Evolutionary conservation across 2,888 invertebrate genomes (phyloP).

Genomic region (Diachrysia chrysitis): DNA sequence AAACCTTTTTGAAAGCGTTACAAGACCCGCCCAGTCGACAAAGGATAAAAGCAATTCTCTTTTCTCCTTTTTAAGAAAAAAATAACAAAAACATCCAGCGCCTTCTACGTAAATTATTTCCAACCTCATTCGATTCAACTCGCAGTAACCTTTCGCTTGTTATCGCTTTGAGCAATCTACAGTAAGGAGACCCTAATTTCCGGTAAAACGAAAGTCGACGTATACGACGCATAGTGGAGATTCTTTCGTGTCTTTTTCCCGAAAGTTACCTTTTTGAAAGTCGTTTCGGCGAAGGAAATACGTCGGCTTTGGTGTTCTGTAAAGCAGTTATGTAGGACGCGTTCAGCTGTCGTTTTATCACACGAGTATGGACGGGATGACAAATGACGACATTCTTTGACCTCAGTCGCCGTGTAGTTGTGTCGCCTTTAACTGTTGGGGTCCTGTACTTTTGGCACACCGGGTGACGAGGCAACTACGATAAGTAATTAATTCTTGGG

Average conservation of each 20-base stretch:
- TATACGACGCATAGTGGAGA: constrained; percentile 41
- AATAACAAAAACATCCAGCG: constrained; percentile 47
- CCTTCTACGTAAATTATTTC: constrained; percentile 65
- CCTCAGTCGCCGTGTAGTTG: constrained; percentile 24
- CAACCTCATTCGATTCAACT: constrained; percentile 64
- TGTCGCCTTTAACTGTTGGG: constrained; percentile 40
- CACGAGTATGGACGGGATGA: constrained; percentile 35
- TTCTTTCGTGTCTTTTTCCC: constrained; percentile 42
- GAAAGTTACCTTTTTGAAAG: constrained; percentile 48
- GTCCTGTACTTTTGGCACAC: constrained; percentile 5
- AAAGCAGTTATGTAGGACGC: constrained; percentile 20
- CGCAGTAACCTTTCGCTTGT: constrained; percentile 64
- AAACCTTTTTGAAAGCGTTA: constrained; percentile 36
- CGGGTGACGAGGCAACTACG: constrained; percentile 11
- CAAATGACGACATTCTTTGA: constrained; percentile 37
- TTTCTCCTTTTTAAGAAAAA: constrained; percentile 35
- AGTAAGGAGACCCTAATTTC: constrained; percentile 60
- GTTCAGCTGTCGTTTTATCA: constrained; percentile 20
- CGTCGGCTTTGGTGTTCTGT: constrained; percentile 19
- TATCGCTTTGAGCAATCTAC: constrained; percentile 70
- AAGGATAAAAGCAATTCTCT: constrained; percentile 52
- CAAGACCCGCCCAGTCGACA: constrained; percentile 34
- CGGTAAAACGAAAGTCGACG: constrained; percentile 52
- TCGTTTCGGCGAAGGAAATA: constrained; percentile 47
- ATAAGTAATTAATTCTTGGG: neutral